Base-by-base conservation (phyloP, 2,797 vertebrate species). In the Notoglanidium macrostoma region DNA sequence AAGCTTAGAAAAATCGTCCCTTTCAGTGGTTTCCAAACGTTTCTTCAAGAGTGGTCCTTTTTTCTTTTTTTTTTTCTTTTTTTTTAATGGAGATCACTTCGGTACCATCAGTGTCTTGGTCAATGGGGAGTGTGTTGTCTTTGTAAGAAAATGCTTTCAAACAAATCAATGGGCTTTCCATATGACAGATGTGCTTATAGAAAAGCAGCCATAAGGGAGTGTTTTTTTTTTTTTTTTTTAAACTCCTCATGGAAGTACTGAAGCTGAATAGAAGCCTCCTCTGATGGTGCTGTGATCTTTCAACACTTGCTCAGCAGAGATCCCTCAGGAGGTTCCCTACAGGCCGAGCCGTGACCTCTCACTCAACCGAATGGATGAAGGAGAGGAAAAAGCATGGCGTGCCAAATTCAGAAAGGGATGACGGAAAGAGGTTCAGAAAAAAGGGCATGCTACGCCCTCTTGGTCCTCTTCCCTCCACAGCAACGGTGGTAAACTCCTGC, bases 271-370 rank as follows among this genome's bases (percentile, higher is more conserved):
- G 88, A 92, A 92, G 91, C 87, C 92, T 93, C 90, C 92, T 94
- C 92, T 90, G 92, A 94, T 87, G 93, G 54, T 79, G 90, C 94
- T 94, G 93, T 93, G 94, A 95, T 95, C 93, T 95, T 95, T 95
- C 93, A 94, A 92, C 92, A 93, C 93, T 94, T 92, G 92, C 93
- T 94, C 91, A 87, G 89, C 63, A 55, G 91, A 91, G 91, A 91
- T 92, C 94, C 91, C 94, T 88, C 87, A 93, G 93, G 93, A 94
- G 84, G 92, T 83, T 77, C 90, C 90, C 93, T 90, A 92, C 92
- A 95, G 94, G 95, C 94, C 93, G 91, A 92, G 94, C 93, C 92
- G 85, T 93, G 92, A 95, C 95, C 95, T 90, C 87, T 90, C 92
- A 91, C 91, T 88, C 94, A 93, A 92, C 94, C 90, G 93, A 92